Conservation (phyloP, 1,140 invertebrate genomes). For the Leguminivora glycinivorella region DNA sequence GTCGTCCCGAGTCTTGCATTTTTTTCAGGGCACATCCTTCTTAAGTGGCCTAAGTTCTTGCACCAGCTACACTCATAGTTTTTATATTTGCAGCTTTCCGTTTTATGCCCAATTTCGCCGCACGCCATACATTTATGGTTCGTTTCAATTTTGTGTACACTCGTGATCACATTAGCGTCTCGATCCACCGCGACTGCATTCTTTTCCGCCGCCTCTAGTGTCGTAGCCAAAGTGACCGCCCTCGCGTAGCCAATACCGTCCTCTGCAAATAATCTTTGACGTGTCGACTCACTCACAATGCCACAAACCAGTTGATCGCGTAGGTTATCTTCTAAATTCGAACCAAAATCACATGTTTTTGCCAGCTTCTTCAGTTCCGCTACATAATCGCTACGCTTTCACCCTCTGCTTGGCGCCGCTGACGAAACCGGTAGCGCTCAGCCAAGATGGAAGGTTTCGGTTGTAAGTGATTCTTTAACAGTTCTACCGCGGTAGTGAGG, state of each 20-base stretch:
- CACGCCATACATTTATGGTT: slow-evolving; percentile 12
- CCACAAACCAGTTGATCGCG: slow-evolving; percentile 31
- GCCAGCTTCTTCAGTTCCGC: slow-evolving; percentile 16
- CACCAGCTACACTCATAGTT: slow-evolving; percentile 9
- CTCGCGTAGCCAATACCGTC: slow-evolving; percentile 1
- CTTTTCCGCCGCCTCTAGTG: slow-evolving; percentile 16
- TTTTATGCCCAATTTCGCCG: slow-evolving; percentile 14
- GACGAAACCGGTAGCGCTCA: slow-evolving; percentile 22
- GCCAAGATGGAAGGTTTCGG: slow-evolving; percentile 21
- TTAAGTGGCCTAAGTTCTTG: slow-evolving; percentile 11
- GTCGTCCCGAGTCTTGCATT: no score
- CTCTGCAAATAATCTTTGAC: not conserved
- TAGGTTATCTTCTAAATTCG: slow-evolving; percentile 15
- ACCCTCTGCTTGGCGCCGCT: not conserved
- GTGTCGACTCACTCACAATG: not conserved
- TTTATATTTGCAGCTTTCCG: slow-evolving; percentile 15
- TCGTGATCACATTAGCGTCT: not conserved
- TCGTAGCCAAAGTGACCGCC: not conserved
- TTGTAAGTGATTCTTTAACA: slow-evolving; percentile 10
- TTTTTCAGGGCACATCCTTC: no score
- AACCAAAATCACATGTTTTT: slow-evolving; percentile 16
- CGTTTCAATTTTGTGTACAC: not conserved
- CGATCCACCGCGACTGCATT: slow-evolving; percentile 5
- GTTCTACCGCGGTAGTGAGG: not conserved
- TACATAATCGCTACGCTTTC: not conserved